Evolutionary conservation across 2,888 invertebrate species (phyloP).

Genomic region (Heliconius hortense): DNA sequence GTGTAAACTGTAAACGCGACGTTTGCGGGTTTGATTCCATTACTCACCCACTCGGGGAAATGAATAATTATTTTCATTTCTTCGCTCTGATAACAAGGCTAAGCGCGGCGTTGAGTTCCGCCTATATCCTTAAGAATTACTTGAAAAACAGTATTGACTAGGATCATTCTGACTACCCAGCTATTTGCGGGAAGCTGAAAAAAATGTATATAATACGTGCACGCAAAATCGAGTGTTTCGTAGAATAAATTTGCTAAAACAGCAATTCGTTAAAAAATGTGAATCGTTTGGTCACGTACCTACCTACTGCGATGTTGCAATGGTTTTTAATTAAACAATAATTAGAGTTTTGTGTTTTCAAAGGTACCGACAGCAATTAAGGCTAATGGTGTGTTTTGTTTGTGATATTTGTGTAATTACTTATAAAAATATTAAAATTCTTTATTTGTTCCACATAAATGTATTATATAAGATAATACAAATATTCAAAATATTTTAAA

Average conservation of each 20-base stretch:
- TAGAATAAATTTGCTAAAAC: conserved; percentile 34
- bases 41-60: too few relatives aligned
- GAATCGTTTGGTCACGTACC: conserved; percentile 35
- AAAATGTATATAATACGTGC: neutral
- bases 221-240: conserved; percentile 28
- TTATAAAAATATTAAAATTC: neutral
- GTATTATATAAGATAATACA: neutral
- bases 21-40: too few relatives aligned
- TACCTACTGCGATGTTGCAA: conserved; percentile 39
- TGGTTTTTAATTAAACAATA: conserved; percentile 43
- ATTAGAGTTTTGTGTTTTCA: conserved; percentile 45
- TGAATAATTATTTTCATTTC: too few relatives aligned
- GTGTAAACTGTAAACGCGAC: too few relatives aligned
- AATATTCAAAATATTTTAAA: too few relatives aligned
- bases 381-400: conserved; percentile 42
- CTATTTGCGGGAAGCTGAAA: too few relatives aligned
- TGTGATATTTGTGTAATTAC: conserved; percentile 21
- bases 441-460: neutral
- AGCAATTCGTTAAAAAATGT: conserved; percentile 38
- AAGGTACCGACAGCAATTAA: conserved; percentile 47
- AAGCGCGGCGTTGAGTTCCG: too few relatives aligned
- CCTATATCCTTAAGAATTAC: too few relatives aligned
- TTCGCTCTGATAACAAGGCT: too few relatives aligned
- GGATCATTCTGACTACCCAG: too few relatives aligned
- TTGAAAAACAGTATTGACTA: too few relatives aligned